Conservation (phyloP, 2,797 vertebrate genomes). For the Acanthurus tractus region DNA sequence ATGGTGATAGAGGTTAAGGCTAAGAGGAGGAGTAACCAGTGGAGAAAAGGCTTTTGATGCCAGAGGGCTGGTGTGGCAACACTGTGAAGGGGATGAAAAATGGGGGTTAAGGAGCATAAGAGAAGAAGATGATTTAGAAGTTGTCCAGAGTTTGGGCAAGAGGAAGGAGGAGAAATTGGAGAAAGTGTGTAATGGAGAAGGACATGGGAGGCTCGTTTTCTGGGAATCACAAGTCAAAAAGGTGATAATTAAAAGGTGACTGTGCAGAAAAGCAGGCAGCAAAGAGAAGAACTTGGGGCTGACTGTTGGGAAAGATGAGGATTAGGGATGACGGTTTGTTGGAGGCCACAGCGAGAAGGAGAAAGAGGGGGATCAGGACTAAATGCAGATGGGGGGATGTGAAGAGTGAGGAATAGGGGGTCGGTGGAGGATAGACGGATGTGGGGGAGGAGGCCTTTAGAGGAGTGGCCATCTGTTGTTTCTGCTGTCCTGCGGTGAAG, state of each 20-base stretch:
- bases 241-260: constrained; percentile 8
- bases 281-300: constrained; percentile 6
- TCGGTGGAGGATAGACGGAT: constrained; percentile 62
- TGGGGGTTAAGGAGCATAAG: constrained; percentile 27
- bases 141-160: neutral
- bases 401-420: constrained; percentile 64
- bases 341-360: constrained; percentile 46
- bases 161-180: neutral
- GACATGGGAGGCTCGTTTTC: constrained; percentile 12
- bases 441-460: constrained; percentile 73
- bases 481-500: constrained; percentile 74
- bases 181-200: constrained; percentile 2
- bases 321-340: constrained; percentile 43
- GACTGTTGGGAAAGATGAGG: constrained; percentile 38
- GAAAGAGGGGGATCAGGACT: constrained; percentile 60
- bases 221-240: constrained; percentile 2
- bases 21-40: constrained; percentile 24
- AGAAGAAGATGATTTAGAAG: constrained; percentile 29
- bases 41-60: constrained; percentile 37
- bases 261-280: neutral
- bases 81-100: constrained; percentile 41
- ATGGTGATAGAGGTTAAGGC: constrained; percentile 31
- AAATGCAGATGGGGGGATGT: constrained; percentile 70
- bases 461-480: constrained; percentile 83
- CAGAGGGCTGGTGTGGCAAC: constrained; percentile 23